These are phyloP conservation scores for Eulithis testata DNA, from an alignment of 2,888 invertebrate genomes.

Conservation along the genomic window DNA sequence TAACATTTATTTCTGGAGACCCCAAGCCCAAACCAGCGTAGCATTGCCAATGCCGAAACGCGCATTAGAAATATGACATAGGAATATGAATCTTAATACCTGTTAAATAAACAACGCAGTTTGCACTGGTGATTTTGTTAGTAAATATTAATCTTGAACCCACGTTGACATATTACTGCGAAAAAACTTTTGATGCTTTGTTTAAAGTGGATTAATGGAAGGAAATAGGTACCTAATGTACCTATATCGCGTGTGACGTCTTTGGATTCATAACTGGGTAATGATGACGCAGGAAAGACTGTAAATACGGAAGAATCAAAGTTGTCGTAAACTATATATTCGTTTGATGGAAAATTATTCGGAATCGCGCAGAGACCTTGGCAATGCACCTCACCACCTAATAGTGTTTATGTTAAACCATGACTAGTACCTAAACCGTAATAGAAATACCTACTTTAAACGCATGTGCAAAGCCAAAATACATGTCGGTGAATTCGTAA, in stretches of 20 bases:
- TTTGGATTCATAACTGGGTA: conserved; percentile 26
- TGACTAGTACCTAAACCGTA: neutral
- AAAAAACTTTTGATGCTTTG: conserved; percentile 34
- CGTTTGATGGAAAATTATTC: conserved; percentile 35
- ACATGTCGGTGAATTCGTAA: too few species aligned
- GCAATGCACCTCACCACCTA: conserved; percentile 25
- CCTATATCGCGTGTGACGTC: conserved; percentile 42
- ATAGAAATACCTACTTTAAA: too few species aligned
- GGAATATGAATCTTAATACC: conserved; percentile 50
- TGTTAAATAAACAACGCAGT: conserved; percentile 27
- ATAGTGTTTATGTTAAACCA: conserved; percentile 21
- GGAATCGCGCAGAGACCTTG: conserved; percentile 33
- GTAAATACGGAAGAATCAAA: conserved; percentile 33
- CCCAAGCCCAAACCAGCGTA: conserved; percentile 61
- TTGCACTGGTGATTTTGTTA: conserved; percentile 25
- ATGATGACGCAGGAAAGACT: conserved; percentile 37
- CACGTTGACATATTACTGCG: conserved; percentile 40
- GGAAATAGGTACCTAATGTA: conserved; percentile 37
- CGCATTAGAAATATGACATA: conserved; percentile 39
- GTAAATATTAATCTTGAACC: conserved; percentile 28
- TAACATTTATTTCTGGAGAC: conserved; percentile 82
- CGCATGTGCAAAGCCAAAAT: too few species aligned
- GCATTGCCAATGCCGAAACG: conserved; percentile 51
- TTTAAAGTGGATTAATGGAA: conserved; percentile 27
- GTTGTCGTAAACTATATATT: conserved; percentile 31